A percentile compares a stretch with the other conserved stretches of the same genome.
Evolutionary conservation across 2,797 vertebrate genomes (phyloP).

Genomic region (Pseudochaenichthys georgianus): DNA sequence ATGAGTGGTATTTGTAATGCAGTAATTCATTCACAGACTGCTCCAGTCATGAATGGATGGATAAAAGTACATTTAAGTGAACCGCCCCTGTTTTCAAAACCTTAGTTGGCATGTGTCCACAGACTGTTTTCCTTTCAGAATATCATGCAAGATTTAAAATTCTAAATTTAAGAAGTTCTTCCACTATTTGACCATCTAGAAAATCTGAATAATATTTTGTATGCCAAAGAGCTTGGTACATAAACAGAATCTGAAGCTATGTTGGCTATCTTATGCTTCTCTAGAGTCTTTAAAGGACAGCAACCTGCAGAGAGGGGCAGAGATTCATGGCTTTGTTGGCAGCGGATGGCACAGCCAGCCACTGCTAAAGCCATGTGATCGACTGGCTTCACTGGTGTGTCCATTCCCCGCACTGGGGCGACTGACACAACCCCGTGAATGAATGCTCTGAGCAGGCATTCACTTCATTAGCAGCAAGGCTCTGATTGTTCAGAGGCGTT

Average conservation of each 20-base stretch:
- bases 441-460: conserved; percentile 45
- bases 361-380: conserved; percentile 68
- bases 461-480: conserved; percentile 52
- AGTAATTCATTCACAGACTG: background rate
- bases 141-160: no score
- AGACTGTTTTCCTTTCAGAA: no score
- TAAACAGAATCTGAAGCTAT: no score
- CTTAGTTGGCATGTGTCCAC: no score
- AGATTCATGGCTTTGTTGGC: conserved; percentile 65
- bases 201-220: no score
- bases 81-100: no score
- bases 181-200: no score
- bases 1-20: background rate
- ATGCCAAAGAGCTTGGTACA: no score
- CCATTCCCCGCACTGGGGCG: conserved; percentile 40
- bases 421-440: conserved; percentile 44
- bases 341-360: conserved; percentile 75
- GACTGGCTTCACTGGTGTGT: conserved; percentile 60
- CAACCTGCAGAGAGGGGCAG: conserved; percentile 23
- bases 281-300: conserved; percentile 21
- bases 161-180: no score
- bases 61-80: no score
- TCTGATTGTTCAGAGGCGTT: conserved; percentile 27
- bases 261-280: no score
- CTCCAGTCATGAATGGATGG: no score